Percentiles rank a stretch among this genome's conserved stretches.
Conservation (phyloP, 2,113 vertebrate genomes). For the Pelecanoides urinatrix region DNA sequence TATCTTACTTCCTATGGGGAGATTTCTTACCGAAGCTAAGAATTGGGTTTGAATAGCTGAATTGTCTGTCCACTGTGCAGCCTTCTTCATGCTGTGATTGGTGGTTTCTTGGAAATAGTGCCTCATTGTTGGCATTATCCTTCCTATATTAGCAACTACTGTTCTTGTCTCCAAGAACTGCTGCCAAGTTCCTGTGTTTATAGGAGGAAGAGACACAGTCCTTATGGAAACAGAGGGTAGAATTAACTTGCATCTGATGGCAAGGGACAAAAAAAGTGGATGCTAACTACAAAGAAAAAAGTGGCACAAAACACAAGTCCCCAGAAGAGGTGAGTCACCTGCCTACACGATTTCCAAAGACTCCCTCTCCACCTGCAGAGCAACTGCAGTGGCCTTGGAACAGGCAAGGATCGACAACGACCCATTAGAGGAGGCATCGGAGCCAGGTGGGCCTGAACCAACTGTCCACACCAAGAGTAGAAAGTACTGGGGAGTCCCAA, state of each 20-base stretch:
- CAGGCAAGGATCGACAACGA: neutral
- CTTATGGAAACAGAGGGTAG: neutral
- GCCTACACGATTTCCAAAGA: neutral
- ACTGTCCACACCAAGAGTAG: neutral
- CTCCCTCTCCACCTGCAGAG: neutral
- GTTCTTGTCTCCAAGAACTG: neutral
- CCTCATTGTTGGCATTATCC: neutral
- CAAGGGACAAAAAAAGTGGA: neutral
- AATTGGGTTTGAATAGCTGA: neutral
- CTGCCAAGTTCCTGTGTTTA: neutral
- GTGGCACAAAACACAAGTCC: neutral
- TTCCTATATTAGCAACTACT: neutral
- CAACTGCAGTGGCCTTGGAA: accelerated
- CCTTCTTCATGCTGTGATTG: neutral
- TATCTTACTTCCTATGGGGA: neutral
- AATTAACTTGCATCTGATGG: neutral
- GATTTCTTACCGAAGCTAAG: neutral
- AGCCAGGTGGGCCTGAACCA: neutral
- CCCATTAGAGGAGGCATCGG: neutral
- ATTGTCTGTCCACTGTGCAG: neutral
- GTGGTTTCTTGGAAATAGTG: neutral
- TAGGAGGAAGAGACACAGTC: neutral
- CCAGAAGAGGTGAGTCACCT: neutral
- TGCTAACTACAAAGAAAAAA: neutral
- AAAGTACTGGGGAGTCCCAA: neutral